phyloP scores from a whole-genome alignment of 2,113 vertebrate species.

The Spheniscus mendiculus region DNA sequence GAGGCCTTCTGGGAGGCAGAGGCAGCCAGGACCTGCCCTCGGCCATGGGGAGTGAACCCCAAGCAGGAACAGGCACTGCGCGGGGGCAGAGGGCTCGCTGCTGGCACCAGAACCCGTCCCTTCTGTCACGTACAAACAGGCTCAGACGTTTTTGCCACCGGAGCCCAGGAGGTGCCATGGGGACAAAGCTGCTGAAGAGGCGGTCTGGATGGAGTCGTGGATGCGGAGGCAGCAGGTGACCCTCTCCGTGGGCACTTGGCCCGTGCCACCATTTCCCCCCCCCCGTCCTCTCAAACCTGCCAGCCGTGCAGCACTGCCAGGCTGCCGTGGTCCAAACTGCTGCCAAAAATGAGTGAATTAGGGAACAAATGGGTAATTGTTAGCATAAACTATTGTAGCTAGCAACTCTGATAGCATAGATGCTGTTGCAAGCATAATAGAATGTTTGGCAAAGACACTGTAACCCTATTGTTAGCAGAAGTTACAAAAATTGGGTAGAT shows the following conservation, averaged over 20 bases:
- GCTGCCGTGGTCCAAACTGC: neutral
- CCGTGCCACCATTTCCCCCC: too few relatives aligned
- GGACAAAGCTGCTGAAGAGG: neutral
- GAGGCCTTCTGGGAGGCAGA: neutral
- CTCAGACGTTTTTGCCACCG: neutral
- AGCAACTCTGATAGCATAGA: too few relatives aligned
- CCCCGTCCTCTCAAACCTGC: neutral
- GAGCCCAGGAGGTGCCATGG: neutral
- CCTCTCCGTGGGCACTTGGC: neutral
- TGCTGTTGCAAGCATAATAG: too few relatives aligned
- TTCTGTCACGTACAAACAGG: fast-evolving
- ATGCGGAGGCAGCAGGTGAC: neutral
- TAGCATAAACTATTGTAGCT: too few relatives aligned
- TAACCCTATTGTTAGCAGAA: too few relatives aligned
- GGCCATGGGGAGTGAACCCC: fast-evolving
- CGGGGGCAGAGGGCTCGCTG: neutral
- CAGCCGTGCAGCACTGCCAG: neutral
- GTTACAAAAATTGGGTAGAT: too few relatives aligned
- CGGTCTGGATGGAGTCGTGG: neutral
- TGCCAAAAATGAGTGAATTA: neutral
- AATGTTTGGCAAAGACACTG: too few relatives aligned
- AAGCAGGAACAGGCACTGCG: neutral
- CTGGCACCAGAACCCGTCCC: neutral
- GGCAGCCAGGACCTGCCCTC: neutral
- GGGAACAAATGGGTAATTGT: too few relatives aligned